Base-by-base conservation (phyloP, 1,140 invertebrate genomes). In the Antheraea pernyi region DNA sequence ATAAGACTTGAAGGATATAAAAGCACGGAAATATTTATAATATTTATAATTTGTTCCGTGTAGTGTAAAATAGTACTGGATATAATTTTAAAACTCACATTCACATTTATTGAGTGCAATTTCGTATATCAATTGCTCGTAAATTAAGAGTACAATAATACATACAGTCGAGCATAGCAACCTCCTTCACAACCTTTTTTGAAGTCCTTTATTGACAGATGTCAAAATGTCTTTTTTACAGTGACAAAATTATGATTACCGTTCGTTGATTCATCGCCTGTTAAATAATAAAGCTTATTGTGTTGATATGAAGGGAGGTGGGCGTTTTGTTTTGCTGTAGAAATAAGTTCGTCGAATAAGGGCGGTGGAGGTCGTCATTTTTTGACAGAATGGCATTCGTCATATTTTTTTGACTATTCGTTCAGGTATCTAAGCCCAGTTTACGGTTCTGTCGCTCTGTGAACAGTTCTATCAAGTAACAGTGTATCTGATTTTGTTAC, bases 351-450 rank as follows among this genome's bases (percentile, higher is more conserved):
- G 53, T 61, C 42, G 19, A 39, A 16, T 67, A 62, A 18, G 63
- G 18, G 65, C 61, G 66, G 62, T 65, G 19, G 74, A 74, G 75
- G 75, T 42, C 39, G 77, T 73, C 71, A 61, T 39, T 67, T 66
- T 72, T 69, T 77, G 79, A 77, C 77, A 78, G 64, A 61, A 65
- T 66, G 72, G 63, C 74, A 76, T 74, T 67, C 75, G 77, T 81
- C 75, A 76, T 78, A 78, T 16, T 53, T 13, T 16, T 53, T 53
- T 53, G 46, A 5, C 46, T 6, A 53, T 76, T 77, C 65, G 73
- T 75, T 72, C 76, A 76, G 78, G 78, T 77, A 77, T 3, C 19
- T 9, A 64, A 39, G 67, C 36, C 66, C 76, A 80, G 78, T 80
- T 59, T 61, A 67, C 65, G 53, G 62, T 70, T 59, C 62, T 48